These are phyloP conservation scores for Tipula vernalis DNA, from an alignment of 2,888 invertebrate genomes.

Conservation along the genomic window DNA sequence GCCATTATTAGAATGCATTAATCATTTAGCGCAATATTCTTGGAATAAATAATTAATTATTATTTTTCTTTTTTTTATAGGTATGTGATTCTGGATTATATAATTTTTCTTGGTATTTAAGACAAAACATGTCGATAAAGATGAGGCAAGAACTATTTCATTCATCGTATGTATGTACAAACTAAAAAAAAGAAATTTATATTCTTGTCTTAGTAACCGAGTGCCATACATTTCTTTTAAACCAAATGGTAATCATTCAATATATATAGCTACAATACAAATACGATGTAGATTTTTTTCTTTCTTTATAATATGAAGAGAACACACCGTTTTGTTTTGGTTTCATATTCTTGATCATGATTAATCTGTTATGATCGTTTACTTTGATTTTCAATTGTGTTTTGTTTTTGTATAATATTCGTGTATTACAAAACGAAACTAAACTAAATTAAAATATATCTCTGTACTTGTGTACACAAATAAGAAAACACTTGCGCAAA, in stretches of 20 bases:
- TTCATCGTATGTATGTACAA: neutral
- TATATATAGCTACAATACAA: neutral
- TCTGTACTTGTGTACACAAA: neutral
- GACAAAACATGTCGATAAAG: neutral
- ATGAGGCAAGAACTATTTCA: neutral
- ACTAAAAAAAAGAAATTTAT: neutral
- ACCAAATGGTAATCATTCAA: neutral
- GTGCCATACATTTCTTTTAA: slow-evolving; percentile 14
- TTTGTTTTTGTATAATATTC: neutral
- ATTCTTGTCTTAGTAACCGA: slow-evolving; percentile 15
- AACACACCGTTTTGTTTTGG: neutral
- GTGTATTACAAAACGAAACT: neutral
- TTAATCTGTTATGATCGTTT: neutral
- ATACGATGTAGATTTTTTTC: neutral
- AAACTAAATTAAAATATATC: neutral
- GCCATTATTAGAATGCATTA: neutral
- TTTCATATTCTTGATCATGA: neutral
- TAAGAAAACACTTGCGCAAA: neutral
- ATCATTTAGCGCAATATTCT: neutral
- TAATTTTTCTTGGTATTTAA: neutral
- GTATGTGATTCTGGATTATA: neutral
- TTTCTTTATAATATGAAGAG: neutral
- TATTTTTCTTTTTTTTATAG: neutral
- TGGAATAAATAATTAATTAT: neutral
- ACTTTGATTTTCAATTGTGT: neutral